These are phyloP conservation scores for Plotosus lineatus DNA, from an alignment of 2,113 vertebrate genomes.

Conservation along the genomic window DNA sequence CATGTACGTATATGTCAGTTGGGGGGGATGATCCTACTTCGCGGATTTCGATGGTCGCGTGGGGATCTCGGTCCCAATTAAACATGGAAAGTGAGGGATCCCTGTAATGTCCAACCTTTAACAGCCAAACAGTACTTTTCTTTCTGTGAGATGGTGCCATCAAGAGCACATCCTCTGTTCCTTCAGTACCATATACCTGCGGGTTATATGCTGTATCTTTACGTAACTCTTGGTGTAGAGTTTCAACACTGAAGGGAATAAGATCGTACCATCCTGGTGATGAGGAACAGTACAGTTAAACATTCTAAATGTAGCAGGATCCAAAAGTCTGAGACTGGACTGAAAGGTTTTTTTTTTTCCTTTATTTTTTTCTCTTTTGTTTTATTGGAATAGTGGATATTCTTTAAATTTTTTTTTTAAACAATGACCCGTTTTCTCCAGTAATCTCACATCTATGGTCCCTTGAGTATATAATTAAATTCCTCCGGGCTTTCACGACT, in stretches of 20 bases:
- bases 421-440: no score
- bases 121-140: background rate
- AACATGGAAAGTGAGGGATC: no score
- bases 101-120: background rate
- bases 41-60: no score
- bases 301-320: background rate
- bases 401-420: no score
- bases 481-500: background rate
- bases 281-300: background rate
- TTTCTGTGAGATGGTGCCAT: background rate
- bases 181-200: background rate
- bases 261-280: background rate
- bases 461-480: background rate
- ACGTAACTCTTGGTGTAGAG: background rate
- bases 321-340: background rate
- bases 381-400: no score
- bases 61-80: no score
- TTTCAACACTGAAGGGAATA: background rate
- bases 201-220: background rate
- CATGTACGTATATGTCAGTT: no score
- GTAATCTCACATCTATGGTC: background rate
- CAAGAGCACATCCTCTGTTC: background rate
- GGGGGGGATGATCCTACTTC: no score
- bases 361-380: no score
- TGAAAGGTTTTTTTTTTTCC: background rate